Evolutionary conservation across 2,888 invertebrate genomes (phyloP).

Genomic region (Quadroppia sp.): DNA sequence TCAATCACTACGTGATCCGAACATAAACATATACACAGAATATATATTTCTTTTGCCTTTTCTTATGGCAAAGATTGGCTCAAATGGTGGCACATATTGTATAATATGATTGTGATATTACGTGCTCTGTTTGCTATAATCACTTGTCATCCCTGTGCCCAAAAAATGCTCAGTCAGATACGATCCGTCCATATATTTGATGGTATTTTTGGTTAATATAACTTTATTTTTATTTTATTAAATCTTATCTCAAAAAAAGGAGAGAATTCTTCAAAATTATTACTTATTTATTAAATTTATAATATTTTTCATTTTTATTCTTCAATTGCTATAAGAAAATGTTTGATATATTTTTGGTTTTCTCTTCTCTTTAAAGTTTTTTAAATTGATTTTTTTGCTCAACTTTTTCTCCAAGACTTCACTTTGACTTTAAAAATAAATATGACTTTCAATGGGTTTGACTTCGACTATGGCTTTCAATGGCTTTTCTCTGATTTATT

Average conservation of each 20-base stretch:
- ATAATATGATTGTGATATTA: conserved; percentile 26
- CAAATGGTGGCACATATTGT: neutral
- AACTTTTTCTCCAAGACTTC: too few relatives aligned
- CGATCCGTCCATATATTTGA: neutral
- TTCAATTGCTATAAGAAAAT: too few relatives aligned
- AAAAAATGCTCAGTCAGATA: neutral
- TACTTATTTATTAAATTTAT: neutral
- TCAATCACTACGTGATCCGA: conserved; percentile 21
- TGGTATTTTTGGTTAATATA: neutral
- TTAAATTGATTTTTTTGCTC: too few relatives aligned
- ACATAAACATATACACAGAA: neutral
- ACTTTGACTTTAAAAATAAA: too few relatives aligned
- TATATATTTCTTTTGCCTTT: neutral
- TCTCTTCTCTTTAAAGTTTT: too few relatives aligned
- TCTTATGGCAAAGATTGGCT: neutral
- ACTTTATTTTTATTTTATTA: neutral
- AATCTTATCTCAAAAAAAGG: neutral
- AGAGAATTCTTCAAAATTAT: neutral
- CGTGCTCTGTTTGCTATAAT: conserved; percentile 26
- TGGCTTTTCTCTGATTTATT: too few relatives aligned
- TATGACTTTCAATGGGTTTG: too few relatives aligned
- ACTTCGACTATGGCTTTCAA: too few relatives aligned
- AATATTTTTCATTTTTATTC: neutral
- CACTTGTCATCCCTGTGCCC: conserved; percentile 4
- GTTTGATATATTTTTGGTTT: too few relatives aligned